Base-by-base conservation (phyloP, 37 sponge, comb jelly and placozoan genomes). In the Petrosia ficiformis region DNA sequence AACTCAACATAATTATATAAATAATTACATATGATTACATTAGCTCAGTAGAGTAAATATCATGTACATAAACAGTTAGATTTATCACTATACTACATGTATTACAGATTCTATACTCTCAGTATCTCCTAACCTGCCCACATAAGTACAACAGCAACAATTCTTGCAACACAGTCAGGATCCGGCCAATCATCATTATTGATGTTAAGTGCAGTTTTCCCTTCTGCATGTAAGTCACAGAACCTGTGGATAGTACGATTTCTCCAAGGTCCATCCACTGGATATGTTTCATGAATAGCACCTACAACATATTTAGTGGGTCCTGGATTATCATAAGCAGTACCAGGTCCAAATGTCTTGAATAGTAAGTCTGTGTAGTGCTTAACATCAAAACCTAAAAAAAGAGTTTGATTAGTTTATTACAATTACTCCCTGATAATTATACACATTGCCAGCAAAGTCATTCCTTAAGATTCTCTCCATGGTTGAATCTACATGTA, bases 251-350 rank as follows among this genome's bases (percentile, higher is more conserved):
- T 67, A 22, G 68, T 25, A 68, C 65, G 59, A 33, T 67, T 58
- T 38, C 31, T 48, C 80, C 80, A 86, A 26, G 79, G 77, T 14
- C 80, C 76, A 21, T 86, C 19, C 22, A 80, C 59, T 4, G 86
- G 86, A 38, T 67, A 79, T 25, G 77, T 71, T 35, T 65, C 54
- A 58, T 77, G 59, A n/a, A 0, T 59, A 38, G 22, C 42, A 8
- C 28, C 31, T 42, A 78, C 71, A 14, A 41, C 21, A 67, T 77
- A 84, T 41, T 2, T 11, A 0, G 11, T 22, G 11, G 78, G 2
- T 16, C 1, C 29, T 19, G 64, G 37, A 59, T 56, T 60, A n/a
- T 79, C 86, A 40, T 86, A 86, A 24, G 70, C 68, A 0, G 76
- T 66, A 24, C 71, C 71, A 26, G 83, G 79, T 2, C 83, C 89